Base-by-base conservation (phyloP, 1,140 invertebrate genomes). In the Sipha flava region DNA sequence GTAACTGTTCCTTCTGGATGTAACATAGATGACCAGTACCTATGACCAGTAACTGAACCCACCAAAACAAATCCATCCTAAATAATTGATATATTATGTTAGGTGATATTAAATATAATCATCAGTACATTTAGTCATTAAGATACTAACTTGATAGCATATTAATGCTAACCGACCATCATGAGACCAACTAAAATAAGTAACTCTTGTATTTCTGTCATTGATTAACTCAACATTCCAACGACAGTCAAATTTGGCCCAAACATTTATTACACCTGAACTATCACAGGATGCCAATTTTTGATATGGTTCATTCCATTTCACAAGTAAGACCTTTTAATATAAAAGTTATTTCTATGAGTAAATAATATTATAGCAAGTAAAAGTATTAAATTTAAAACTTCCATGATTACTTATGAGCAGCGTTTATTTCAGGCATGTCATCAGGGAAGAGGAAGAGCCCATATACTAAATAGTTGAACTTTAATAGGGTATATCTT, bases 151-250 rank as follows among this genome's bases (percentile, higher is more conserved):
- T 89, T 96, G 94, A 86, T 99, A 99, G 85, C 96, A 98, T 83
- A 99, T 99, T 18, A 99, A 88, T 0, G 97, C 97, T 94, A 98
- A 98, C 64, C 96, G 89, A 14, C 98, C 98, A 87, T 98, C 97
- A 84, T 99, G 97, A 0, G 95, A 98, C 98, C 98, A 99, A 29
- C 94, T 94, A 87, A 99, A 98, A 87, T 98, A 95, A 23, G 93
- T 95, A 37, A 98, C 96, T 54, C 96, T 95, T 1, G 95, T 98
- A 84, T 93, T 98, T 31, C 97, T 88, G 87, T 99, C 98, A 85
- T 99, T 99, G 84, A 99, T 98, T 72, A 99, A 89, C 87, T 99
- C 98, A 82, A 99, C 98, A 80, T 96, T 98, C 97, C 97, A 99
- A 16, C 97, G 89, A 9, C 97, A 96, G 85, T 99, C 97, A 85